Conservation (phyloP, 2,888 invertebrate species). For the Thymelicus acteon region DNA sequence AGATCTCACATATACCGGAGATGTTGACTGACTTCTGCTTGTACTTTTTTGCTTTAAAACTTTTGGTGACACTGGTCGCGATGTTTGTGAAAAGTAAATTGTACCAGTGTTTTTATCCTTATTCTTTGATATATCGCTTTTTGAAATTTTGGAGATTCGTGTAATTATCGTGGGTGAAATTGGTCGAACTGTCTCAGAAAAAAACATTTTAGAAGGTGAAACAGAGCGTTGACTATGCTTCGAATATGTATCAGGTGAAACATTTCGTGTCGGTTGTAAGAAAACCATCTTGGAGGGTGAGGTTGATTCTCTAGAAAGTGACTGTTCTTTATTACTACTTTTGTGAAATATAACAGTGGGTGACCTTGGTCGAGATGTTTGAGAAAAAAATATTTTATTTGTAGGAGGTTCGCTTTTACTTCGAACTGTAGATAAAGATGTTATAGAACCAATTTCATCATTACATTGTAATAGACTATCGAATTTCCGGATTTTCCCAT, state of each 20-base stretch:
- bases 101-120: constrained; percentile 58
- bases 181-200: constrained; percentile 71
- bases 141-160: constrained; percentile 45
- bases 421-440: constrained; percentile 81
- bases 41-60: constrained; percentile 52
- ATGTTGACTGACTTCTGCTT: constrained; percentile 78
- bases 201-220: constrained; percentile 67
- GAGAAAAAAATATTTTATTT: constrained; percentile 81
- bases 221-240: constrained; percentile 47
- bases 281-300: constrained; percentile 67
- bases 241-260: constrained; percentile 60
- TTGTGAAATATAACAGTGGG: constrained; percentile 71
- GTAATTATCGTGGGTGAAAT: constrained; percentile 57
- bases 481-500: constrained; percentile 78
- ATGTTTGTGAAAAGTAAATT: constrained; percentile 72
- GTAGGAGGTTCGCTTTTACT: constrained; percentile 87
- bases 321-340: constrained; percentile 60
- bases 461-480: constrained; percentile 72
- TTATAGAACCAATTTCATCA: constrained; percentile 73
- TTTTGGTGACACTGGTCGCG: constrained; percentile 74
- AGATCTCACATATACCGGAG: constrained; percentile 86
- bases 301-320: constrained; percentile 47
- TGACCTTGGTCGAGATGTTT: constrained; percentile 77
- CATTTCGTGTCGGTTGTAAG: constrained; percentile 66
- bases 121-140: constrained; percentile 44